Percentiles rank a stretch among this genome's conserved stretches.
phyloP scores from a whole-genome alignment of 2,113 vertebrate genomes.

The Ceyx cyanopectus region DNA sequence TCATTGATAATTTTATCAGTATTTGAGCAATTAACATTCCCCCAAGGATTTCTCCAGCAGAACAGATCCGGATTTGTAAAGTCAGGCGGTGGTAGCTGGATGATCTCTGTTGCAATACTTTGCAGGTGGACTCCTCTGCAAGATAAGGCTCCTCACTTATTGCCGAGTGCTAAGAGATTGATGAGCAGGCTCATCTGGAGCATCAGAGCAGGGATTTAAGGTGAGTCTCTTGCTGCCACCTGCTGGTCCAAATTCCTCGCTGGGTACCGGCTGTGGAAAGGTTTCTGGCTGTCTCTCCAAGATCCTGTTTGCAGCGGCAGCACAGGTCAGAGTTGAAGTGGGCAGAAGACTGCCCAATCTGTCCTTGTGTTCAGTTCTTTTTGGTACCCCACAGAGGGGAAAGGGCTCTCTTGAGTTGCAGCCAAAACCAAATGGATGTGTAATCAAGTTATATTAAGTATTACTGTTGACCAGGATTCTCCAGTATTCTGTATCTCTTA shows the following conservation, averaged over 20 bases:
- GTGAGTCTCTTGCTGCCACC: conserved; percentile 73
- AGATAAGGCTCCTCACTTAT: neutral
- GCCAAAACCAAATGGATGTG: neutral
- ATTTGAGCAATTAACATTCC: neutral
- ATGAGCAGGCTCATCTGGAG: neutral
- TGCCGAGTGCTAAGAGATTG: neutral
- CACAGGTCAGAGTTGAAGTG: neutral
- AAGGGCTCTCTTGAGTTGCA: neutral
- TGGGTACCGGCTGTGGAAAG: neutral
- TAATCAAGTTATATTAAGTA: neutral
- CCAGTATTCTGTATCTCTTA: neutral
- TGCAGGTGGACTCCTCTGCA: too few relatives aligned
- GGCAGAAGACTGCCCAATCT: neutral
- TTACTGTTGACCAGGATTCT: neutral
- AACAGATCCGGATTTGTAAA: neutral
- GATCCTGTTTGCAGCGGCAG: neutral
- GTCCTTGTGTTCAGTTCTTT: accelerated
- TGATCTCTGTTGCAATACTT: neutral
- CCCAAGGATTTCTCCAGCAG: neutral
- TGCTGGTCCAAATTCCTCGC: conserved; percentile 46
- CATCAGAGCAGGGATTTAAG: neutral
- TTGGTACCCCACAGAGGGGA: neutral
- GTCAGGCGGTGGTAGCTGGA: neutral
- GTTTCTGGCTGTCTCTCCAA: neutral
- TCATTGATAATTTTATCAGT: neutral